These are phyloP conservation scores for Chironomus tentans DNA, from an alignment of 2,888 invertebrate species.

Conservation along the genomic window DNA sequence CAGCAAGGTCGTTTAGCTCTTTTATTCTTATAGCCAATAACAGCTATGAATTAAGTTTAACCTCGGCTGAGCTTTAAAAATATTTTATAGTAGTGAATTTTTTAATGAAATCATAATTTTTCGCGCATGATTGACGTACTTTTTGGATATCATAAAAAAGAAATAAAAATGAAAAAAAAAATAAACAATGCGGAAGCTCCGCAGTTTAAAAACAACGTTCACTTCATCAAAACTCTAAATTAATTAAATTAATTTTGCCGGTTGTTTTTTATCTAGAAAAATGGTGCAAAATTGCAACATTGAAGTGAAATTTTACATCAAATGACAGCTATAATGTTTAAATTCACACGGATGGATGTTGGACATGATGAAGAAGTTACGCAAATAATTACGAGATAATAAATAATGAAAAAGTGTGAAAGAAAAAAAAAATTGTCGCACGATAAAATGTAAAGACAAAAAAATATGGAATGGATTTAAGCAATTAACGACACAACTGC, in stretches of 20 bases:
- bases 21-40: too few species aligned
- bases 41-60: neutral
- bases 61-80: neutral
- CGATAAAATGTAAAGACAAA: neutral
- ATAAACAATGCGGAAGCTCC: neutral
- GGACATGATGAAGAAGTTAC: neutral
- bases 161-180: too few species aligned
- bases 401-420: neutral
- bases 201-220: neutral
- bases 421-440: neutral
- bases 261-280: too few species aligned
- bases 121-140: neutral
- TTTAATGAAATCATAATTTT: neutral
- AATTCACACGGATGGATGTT: too few species aligned
- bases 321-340: too few species aligned
- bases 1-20: too few species aligned
- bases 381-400: neutral
- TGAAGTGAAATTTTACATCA: too few species aligned
- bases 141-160: neutral
- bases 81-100: neutral
- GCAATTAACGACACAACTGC: neutral
- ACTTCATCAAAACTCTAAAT: neutral
- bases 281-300: too few species aligned
- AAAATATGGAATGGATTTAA: neutral
- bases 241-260: too few species aligned